Conservation (phyloP, 53 echinoderm and acorn worm species). For the Henricia sp. region DNA sequence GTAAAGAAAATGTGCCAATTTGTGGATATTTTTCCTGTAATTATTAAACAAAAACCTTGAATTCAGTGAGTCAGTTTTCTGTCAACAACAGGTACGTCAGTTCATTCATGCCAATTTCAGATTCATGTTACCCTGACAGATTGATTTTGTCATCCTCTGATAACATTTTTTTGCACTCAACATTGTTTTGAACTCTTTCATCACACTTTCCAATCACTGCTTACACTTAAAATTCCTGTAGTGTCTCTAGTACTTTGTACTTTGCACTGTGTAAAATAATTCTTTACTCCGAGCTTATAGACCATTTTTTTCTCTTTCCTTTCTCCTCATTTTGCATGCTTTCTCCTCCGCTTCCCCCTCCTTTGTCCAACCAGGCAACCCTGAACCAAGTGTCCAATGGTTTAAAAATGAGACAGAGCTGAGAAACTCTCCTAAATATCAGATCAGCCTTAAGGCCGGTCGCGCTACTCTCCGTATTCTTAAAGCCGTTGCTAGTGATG, state of each 20-base stretch:
- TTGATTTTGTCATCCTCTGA: too few species aligned
- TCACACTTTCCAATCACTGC: too few species aligned
- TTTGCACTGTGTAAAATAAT: background rate
- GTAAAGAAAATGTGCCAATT: too few species aligned
- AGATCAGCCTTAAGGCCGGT: constrained; percentile 76
- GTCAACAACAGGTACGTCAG: too few species aligned
- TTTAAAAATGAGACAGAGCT: constrained; percentile 92
- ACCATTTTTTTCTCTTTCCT: background rate
- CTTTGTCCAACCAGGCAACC: constrained; percentile 71
- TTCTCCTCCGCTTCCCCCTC: constrained; percentile 3
- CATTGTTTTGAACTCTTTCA: too few species aligned
- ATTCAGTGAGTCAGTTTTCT: too few species aligned
- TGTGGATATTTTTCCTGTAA: too few species aligned
- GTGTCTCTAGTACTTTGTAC: background rate
- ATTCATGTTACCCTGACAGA: too few species aligned
- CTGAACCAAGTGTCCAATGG: constrained; percentile 89
- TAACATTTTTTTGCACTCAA: too few species aligned
- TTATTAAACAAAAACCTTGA: too few species aligned
- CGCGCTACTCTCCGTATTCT: constrained; percentile 75
- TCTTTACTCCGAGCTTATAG: background rate
- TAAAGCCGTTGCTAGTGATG: constrained; percentile 71
- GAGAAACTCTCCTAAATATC: constrained; percentile 80
- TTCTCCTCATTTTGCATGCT: constrained; percentile 18
- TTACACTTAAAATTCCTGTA: too few species aligned
- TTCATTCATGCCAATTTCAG: too few species aligned